Percentiles rank a stretch among this genome's conserved stretches.
Conservation (phyloP, 2,888 invertebrate genomes). For the Dendrolimus houi region DNA sequence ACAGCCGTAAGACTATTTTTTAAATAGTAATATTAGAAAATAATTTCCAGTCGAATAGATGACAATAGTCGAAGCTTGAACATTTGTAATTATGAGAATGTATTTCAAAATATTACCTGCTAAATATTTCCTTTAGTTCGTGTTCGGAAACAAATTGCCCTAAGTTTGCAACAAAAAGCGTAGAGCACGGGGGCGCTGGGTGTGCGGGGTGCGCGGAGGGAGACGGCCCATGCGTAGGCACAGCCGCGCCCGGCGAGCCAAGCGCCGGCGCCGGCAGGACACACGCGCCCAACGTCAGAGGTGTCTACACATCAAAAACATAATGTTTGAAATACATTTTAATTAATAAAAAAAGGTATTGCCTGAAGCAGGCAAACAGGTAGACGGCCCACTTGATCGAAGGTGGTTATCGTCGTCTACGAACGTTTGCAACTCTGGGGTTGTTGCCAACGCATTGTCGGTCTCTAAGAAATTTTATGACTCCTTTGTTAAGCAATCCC, state of each 20-base stretch:
- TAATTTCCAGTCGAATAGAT: slow-evolving; percentile 29
- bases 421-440: no score
- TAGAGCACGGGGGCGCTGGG: slow-evolving; percentile 93
- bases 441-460: no score
- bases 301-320: slow-evolving; percentile 41
- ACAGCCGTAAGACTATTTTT: no score
- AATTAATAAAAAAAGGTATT: no score
- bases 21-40: neutral
- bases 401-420: no score
- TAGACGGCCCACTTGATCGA: no score
- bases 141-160: slow-evolving; percentile 98
- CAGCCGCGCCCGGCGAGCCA: slow-evolving; percentile 91
- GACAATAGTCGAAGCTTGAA: neutral
- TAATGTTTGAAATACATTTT: no score
- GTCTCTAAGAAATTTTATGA: no score
- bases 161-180: slow-evolving; percentile 98
- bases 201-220: slow-evolving; percentile 78
- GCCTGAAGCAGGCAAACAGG: no score
- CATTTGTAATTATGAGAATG: neutral
- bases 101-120: slow-evolving; percentile 80
- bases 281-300: slow-evolving; percentile 81
- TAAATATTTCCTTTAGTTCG: slow-evolving; percentile 98
- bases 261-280: slow-evolving; percentile 95
- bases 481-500: no score
- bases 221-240: slow-evolving; percentile 74